Conservation (phyloP, 2,113 vertebrate species). For the Puntigrus tetrazona region DNA sequence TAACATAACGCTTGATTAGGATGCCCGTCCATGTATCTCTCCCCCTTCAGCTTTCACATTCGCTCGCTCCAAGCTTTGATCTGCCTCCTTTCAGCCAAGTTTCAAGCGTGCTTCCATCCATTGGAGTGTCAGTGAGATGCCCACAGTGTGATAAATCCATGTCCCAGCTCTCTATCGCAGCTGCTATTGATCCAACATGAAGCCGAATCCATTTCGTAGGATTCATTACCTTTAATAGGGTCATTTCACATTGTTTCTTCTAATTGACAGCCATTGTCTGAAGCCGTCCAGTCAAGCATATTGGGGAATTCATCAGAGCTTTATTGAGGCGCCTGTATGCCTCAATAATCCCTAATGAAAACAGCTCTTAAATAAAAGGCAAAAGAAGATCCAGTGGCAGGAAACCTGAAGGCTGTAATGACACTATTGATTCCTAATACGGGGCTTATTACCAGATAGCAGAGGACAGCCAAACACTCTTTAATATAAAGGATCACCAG, state of each 20-base stretch:
- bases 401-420: constrained; percentile 46
- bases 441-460: constrained; percentile 27
- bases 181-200: constrained; percentile 39
- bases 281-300: constrained; percentile 45
- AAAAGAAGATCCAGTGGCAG: constrained; percentile 36
- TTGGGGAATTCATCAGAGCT: constrained; percentile 41
- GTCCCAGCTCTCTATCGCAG: constrained; percentile 31
- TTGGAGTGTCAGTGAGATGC: constrained; percentile 45
- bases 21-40: constrained; percentile 19
- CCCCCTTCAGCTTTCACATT: constrained; percentile 15
- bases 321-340: constrained; percentile 39
- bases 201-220: constrained; percentile 45
- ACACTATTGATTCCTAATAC: constrained; percentile 39
- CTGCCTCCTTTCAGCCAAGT: constrained; percentile 29
- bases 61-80: constrained; percentile 44
- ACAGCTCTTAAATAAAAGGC: constrained; percentile 39
- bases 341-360: constrained; percentile 47
- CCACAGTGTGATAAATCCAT: constrained; percentile 48
- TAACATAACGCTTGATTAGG: neutral
- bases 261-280: constrained; percentile 51
- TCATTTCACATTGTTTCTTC: constrained; percentile 46
- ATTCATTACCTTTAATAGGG: constrained; percentile 48
- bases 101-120: constrained; percentile 33
- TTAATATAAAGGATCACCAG: constrained; percentile 31
- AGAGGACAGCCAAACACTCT: constrained; percentile 23